Conservation (phyloP, 2,113 vertebrate genomes). For the Nothobranchius kuhntae region DNA sequence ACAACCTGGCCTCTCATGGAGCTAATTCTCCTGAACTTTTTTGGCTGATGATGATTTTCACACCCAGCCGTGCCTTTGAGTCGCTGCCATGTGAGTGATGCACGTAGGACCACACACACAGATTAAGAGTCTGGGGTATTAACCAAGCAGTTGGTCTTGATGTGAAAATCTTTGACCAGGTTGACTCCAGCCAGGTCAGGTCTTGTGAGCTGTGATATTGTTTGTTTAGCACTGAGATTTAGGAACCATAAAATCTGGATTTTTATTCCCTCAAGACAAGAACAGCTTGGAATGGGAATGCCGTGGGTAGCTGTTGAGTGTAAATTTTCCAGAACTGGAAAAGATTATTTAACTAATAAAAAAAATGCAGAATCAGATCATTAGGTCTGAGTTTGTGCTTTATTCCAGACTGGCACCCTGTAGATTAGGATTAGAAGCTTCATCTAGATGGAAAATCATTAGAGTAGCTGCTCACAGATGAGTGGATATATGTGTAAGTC, state of each 20-base stretch:
- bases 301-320: not conserved
- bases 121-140: conserved; percentile 50
- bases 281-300: too few relatives aligned
- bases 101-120: conserved; percentile 20
- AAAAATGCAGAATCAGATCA: not conserved
- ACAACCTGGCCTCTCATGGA: not conserved
- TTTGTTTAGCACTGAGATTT: not conserved
- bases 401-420: conserved; percentile 52
- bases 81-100: conserved; percentile 68
- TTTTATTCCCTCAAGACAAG: not conserved
- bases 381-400: conserved; percentile 13
- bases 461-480: not conserved
- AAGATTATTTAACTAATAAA: not conserved
- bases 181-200: not conserved
- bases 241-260: not conserved
- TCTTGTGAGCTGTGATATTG: conserved; percentile 2
- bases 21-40: not conserved
- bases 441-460: conserved; percentile 21
- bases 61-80: too few relatives aligned
- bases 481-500: not conserved
- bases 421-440: conserved; percentile 52
- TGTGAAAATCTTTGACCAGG: conserved; percentile 36
- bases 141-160: conserved; percentile 2
- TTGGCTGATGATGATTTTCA: conserved; percentile 37
- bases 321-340: not conserved